These are phyloP conservation scores for Dipodomys merriami DNA, from an alignment of 2,113 vertebrate species.

Conservation along the genomic window DNA sequence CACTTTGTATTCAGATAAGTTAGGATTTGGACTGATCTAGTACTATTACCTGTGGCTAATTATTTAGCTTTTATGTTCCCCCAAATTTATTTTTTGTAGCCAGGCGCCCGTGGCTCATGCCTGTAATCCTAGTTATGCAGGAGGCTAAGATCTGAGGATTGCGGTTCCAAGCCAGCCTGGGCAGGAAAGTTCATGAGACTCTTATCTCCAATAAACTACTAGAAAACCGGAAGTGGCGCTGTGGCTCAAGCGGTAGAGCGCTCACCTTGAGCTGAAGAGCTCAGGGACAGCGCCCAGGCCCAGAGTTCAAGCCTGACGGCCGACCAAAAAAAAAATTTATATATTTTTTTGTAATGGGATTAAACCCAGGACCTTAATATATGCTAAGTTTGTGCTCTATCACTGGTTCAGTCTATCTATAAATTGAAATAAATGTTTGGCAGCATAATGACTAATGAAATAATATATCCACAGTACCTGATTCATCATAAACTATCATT, in stretches of 20 bases:
- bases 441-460: slow-evolving; percentile 6
- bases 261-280: too few species aligned
- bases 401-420: neutral
- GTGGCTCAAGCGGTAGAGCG: too few species aligned
- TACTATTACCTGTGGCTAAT: neutral
- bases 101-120: too few species aligned
- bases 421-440: slow-evolving; percentile 43
- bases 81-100: neutral
- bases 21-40: neutral
- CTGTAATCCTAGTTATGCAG: too few species aligned
- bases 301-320: too few species aligned
- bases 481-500: neutral
- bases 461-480: slow-evolving; percentile 7
- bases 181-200: too few species aligned
- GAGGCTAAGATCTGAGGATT: too few species aligned
- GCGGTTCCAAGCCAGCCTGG: too few species aligned
- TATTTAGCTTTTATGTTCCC: slow-evolving; percentile 32
- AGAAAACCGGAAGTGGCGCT: too few species aligned
- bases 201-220: too few species aligned
- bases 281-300: too few species aligned
- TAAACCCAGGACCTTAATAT: neutral
- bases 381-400: neutral
- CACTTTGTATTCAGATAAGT: slow-evolving; percentile 36
- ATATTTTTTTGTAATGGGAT: neutral
- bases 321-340: too few species aligned